phyloP scores from a whole-genome alignment of 2,888 invertebrate species.

The Caenorhabditis sp. region DNA sequence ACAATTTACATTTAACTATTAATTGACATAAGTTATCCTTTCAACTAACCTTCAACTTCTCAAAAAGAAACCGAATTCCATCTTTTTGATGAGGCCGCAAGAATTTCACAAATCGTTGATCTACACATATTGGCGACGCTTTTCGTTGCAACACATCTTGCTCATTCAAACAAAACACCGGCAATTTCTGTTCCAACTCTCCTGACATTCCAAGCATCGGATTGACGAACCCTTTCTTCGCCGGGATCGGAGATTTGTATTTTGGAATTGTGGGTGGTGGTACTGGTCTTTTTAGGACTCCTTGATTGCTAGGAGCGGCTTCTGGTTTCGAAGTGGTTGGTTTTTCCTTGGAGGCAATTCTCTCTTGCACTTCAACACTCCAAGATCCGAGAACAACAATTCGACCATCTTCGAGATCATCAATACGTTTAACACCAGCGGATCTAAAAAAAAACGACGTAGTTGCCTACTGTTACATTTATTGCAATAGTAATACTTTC shows the following conservation, averaged over 20 bases:
- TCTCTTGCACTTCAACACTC: conserved; percentile 52
- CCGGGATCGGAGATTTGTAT: not conserved
- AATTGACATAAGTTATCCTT: no score
- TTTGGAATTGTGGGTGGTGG: not conserved
- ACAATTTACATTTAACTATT: no score
- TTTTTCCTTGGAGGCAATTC: not conserved
- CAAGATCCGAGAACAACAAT: conserved; percentile 49
- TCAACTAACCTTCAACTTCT: conserved; percentile 35
- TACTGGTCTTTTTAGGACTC: not conserved
- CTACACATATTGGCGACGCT: conserved; percentile 20
- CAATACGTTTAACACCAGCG: conserved; percentile 37
- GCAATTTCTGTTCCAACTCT: conserved; percentile 1
- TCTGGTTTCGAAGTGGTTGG: not conserved
- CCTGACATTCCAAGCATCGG: conserved; percentile 6
- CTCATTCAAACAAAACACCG: conserved; percentile 28
- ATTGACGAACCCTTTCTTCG: conserved; percentile 1
- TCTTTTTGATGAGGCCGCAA: conserved; percentile 54
- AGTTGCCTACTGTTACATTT: no score
- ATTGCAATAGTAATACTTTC: no score
- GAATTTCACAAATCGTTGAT: conserved; percentile 21
- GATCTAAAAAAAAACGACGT: conserved; percentile 22
- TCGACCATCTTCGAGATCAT: conserved; percentile 48
- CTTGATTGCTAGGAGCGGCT: no score
- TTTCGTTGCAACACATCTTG: conserved; percentile 13
- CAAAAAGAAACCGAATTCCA: conserved; percentile 51